Base-by-base conservation (phyloP, 2,797 vertebrate species). In the Miichthys miiuy region DNA sequence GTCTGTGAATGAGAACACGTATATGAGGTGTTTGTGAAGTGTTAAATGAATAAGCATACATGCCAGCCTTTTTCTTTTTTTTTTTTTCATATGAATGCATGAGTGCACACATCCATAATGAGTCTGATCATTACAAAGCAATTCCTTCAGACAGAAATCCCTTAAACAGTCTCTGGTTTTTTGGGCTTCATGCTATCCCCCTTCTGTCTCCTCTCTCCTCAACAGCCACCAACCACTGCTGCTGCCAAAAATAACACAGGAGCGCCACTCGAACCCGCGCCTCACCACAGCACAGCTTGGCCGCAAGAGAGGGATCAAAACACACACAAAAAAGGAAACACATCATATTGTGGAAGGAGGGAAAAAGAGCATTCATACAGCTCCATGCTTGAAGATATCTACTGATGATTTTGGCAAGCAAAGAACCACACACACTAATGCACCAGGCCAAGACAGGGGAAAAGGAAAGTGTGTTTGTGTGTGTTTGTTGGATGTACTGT, bases 291-390 rank as follows among this genome's bases (percentile, higher is more conserved):
- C 87, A 71, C 92, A 88, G 92, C 90, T 79, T 57, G 73, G 91
- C 94, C 93, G 84, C 95, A 95, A 94, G 93, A 94, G 91, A 93
- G 79, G 94, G 95, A 96, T 96, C 95, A 96, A 95, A 96, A 96
- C 95, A 96, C 95, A 96, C 95, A 96, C 95, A 95, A 95, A 95
- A 96, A 95, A 95, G 94, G 95, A 96, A 96, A 96, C 95, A 93
- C 95, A 94, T 95, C 92, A 94, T 91, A 94, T 93, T 93, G 93
- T 90, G 91, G 91, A 93, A 90, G 93, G 92, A 92, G 91, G 90
- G 84, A 77, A 88, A 90, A 91, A 86, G 84, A 80, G 81, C 79
- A 92, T 91, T 93, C 92, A 93, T 94, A 88, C 91, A 90, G 91
- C 91, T 88, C 90, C 88, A 89, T 87, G 91, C 92, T 91, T 93